phyloP scores from a whole-genome alignment of 2,888 invertebrate genomes.

The Periphyllus acericola region DNA sequence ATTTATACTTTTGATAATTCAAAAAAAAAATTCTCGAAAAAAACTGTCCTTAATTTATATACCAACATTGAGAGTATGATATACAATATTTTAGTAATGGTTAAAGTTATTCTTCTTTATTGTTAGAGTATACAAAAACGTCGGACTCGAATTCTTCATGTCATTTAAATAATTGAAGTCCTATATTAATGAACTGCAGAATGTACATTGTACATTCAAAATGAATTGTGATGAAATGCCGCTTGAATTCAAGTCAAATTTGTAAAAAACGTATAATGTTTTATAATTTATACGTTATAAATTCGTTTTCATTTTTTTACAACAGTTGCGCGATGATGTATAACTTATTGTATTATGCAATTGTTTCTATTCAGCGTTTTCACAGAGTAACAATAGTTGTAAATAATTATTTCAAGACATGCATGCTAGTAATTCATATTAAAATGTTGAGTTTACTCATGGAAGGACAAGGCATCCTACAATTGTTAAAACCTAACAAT shows the following conservation, averaged over 20 bases:
- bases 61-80: not conserved
- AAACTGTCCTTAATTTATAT: not conserved
- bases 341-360: not conserved
- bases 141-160: not conserved
- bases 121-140: not conserved
- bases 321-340: not conserved
- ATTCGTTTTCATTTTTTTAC: not conserved
- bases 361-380: not conserved
- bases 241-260: not conserved
- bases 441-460: not conserved
- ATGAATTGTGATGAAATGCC: not conserved
- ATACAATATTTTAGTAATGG: not conserved
- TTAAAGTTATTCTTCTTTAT: not conserved
- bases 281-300: too few species aligned
- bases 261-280: not conserved
- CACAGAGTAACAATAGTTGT: not conserved
- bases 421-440: not conserved
- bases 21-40: not conserved
- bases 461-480: not conserved
- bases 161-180: not conserved
- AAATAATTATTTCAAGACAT: not conserved
- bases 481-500: not conserved
- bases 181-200: not conserved
- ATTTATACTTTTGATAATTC: not conserved
- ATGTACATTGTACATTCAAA: not conserved